Conservation (phyloP, 1,140 invertebrate species). For the Coenobita brevimanus region DNA sequence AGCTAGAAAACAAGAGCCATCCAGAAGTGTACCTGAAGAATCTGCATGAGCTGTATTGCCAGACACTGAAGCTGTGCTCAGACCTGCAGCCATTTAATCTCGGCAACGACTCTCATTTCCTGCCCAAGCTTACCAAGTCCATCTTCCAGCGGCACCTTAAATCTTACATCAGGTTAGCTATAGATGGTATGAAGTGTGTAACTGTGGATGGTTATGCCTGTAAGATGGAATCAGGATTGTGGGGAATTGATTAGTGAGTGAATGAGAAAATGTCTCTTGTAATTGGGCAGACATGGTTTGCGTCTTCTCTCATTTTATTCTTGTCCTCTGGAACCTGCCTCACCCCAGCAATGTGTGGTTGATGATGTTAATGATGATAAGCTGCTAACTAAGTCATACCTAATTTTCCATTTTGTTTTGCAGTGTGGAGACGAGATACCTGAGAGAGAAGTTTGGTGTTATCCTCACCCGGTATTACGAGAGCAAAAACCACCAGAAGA, state of each 20-base stretch:
- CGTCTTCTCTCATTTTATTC: too few relatives aligned
- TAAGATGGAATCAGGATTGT: too few relatives aligned
- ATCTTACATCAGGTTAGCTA: slow-evolving; percentile 81
- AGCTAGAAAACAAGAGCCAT: slow-evolving; percentile 69
- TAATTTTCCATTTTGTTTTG: slow-evolving; percentile 69
- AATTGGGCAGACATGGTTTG: too few relatives aligned
- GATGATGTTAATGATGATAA: not conserved
- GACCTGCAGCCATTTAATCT: slow-evolving; percentile 84
- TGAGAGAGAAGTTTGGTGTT: slow-evolving; percentile 83
- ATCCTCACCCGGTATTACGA: slow-evolving; percentile 92
- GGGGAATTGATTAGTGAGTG: too few relatives aligned
- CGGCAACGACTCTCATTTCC: slow-evolving; percentile 85
- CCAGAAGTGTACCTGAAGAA: slow-evolving; percentile 83
- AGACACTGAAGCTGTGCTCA: slow-evolving; percentile 83
- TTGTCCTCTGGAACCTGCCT: too few relatives aligned
- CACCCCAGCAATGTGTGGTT: too few relatives aligned
- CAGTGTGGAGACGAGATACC: slow-evolving; percentile 83
- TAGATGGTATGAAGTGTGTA: too few relatives aligned
- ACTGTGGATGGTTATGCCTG: too few relatives aligned
- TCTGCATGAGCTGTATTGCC: slow-evolving; percentile 90
- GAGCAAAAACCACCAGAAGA: slow-evolving; percentile 95
- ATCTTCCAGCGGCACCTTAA: slow-evolving; percentile 89
- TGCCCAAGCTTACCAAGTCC: slow-evolving; percentile 86
- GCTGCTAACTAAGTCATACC: not conserved
- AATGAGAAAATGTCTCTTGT: too few relatives aligned